Percentiles rank a stretch among this genome's conserved stretches.
These are phyloP conservation scores for Omphaloscelis lunosa DNA, from an alignment of 2,888 invertebrate genomes.

Conservation along the genomic window DNA sequence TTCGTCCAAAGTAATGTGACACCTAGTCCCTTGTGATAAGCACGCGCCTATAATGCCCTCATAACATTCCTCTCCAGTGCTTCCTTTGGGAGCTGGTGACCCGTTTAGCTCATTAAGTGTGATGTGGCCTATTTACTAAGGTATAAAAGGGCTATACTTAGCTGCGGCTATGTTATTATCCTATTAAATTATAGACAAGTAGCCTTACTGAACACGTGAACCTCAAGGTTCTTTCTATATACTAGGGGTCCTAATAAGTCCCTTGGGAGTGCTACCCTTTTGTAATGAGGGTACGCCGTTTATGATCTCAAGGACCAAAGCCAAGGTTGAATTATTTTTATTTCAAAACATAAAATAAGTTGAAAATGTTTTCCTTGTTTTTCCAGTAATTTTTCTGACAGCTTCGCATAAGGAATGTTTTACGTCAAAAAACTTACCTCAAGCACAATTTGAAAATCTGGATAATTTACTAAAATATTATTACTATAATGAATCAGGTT, in stretches of 20 bases:
- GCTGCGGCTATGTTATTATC: constrained; percentile 9
- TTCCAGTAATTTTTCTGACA: neutral
- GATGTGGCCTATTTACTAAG: constrained; percentile 56
- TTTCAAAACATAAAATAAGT: neutral
- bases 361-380: neutral
- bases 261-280: constrained; percentile 40
- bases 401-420: neutral
- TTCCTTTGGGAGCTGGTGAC: constrained; percentile 69
- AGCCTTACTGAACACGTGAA: neutral
- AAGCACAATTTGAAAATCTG: neutral
- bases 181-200: constrained; percentile 33
- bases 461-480: no score
- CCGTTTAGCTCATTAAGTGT: constrained; percentile 67
- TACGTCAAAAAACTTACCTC: neutral
- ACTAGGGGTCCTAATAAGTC: constrained; percentile 33
- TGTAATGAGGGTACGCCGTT: constrained; percentile 26
- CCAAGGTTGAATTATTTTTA: constrained; percentile 30
- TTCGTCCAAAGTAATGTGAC: constrained; percentile 50
- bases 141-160: constrained; percentile 44
- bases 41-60: constrained; percentile 35
- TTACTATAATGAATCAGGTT: neutral
- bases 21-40: constrained; percentile 54
- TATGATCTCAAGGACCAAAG: neutral
- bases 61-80: constrained; percentile 57
- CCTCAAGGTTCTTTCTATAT: constrained; percentile 43